Evolutionary conservation across 2,113 vertebrate species (phyloP), one percentile per base, ranked within the genome.

Genomic region (Sebastes fasciatus): DNA sequence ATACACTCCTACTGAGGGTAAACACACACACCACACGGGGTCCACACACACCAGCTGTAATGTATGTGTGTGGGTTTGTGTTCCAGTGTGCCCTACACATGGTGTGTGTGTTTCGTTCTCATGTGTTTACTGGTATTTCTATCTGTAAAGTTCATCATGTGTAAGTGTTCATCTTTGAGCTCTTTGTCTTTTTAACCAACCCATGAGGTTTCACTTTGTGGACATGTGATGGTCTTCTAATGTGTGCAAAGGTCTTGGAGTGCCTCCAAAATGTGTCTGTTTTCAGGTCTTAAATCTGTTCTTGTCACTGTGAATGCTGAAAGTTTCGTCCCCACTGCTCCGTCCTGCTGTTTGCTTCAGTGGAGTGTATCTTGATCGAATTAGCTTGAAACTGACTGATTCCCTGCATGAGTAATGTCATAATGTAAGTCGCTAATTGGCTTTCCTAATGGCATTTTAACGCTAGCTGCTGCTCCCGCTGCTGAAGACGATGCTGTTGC

Each of bases 371-470:
- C 61, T 45, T 83, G 23, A 19, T 79, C 23, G 74, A 54, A 82
- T 80, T 51, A 72, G 26, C 34, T 73, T 60, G n/a, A 86, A 72
- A 52, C 21, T 5, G 69, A 61, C 46, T 65, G 14, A 46, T 80
- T 70, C 43, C 16, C 52, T 76, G 69, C 71, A 83, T 70, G 62
- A 86, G 16, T 85, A 26, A 83, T 51, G 52, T 52, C 13, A 74
- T 62, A 17, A 46, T 84, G 45, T 55, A 45, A 51, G 6, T 13
- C 61, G 57, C 68, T 89, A 52, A 90, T 49, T 57, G 19, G 67
- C 84, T 88, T 88, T 61, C 54, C 64, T 85, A 68, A 91, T 86
- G 69, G 63, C 45, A 61, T 88, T 88, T 76, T 60, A 88, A 84
- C 40, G 34, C 80, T 77, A 86, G 85, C 86, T 87, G 68, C 80